These are phyloP conservation scores for Sminthurinus aureus DNA, from an alignment of 2,888 invertebrate species.

Conservation along the genomic window DNA sequence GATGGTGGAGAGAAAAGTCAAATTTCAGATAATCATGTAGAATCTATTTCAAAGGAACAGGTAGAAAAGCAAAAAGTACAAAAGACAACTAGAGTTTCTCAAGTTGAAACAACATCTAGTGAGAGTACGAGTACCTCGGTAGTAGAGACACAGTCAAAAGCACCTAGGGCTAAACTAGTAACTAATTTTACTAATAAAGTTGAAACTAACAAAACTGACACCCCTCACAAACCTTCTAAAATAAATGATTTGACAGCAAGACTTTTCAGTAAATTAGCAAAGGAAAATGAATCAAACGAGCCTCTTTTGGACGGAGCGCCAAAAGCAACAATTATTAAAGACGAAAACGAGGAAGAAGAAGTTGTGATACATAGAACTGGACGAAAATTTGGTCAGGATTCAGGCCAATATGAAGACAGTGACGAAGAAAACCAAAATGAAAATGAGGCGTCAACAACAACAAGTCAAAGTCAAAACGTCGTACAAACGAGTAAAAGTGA, in stretches of 20 bases:
- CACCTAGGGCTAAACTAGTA: conserved; percentile 21
- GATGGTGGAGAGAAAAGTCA: not conserved
- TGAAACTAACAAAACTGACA: conserved; percentile 1
- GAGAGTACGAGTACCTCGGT: too few species aligned
- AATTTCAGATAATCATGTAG: not conserved
- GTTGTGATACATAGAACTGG: not conserved
- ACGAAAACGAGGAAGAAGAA: conserved; percentile 16
- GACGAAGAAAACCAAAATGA: not conserved
- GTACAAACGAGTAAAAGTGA: too few species aligned
- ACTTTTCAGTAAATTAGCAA: conserved; percentile 3
- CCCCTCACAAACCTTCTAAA: not conserved
- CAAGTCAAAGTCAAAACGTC: too few species aligned
- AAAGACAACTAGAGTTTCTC: not conserved
- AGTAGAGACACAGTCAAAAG: not conserved
- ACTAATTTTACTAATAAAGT: not conserved
- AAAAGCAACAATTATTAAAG: conserved; percentile 19
- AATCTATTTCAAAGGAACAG: too few species aligned
- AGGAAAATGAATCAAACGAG: not conserved
- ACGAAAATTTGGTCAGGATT: not conserved
- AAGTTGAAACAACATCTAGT: too few species aligned
- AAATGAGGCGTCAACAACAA: not conserved
- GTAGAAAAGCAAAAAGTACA: not conserved
- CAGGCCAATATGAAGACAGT: not conserved
- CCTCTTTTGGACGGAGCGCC: conserved; percentile 16
- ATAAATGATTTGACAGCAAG: not conserved